Evolutionary conservation across 2,888 invertebrate genomes (phyloP), one percentile per base, ranked within the genome.

Genomic region (Teleiodes luculella): DNA sequence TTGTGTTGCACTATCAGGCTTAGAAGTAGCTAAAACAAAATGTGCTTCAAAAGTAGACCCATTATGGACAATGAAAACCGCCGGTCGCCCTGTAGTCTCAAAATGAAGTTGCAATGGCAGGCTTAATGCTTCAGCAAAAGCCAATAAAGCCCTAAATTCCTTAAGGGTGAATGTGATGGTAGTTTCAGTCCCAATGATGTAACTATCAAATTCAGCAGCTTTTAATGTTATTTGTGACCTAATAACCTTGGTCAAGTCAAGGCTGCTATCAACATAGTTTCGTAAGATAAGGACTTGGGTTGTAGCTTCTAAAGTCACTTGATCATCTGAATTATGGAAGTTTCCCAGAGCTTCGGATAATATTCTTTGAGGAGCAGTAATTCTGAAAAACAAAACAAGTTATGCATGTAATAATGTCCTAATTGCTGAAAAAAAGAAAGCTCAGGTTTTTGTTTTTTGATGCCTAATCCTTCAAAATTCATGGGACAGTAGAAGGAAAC

Each of bases 81-180:
- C 91, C 4, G 97, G 97, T 63, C 93, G 92, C 65, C 97, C 97
- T 50, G 94, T 92, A 35, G 90, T 91, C 74, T 95, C 94, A 86
- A 97, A 97, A 71, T 93, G 92, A 39, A 96, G 74, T 45, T 91
- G 90, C 3, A 97, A 68, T 51, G 94, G 93, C 52, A 95, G 83
- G 67, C 91, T 92, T 7, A 94, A 87, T 1, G 92, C 90, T 79
- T 97, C 97, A 0, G 96, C 94, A 83, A 97, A 96, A 20, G 91
- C 84, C 18, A 97, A 80, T 13, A 96, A 91, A 1, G 97, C 95
- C 74, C 94, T 88, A 54, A 97, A 92, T 72, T 97, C 97, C 78
- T 95, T 96, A 51, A 97, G 83, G 59, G 96, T 95, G 80, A 97
- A 97, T 61, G 97, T 97, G 30, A 97, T 92, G 18, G 92, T 91